These are phyloP conservation scores for Aldabrachelys gigantea DNA, from an alignment of 2,113 vertebrate species.

Conservation along the genomic window DNA sequence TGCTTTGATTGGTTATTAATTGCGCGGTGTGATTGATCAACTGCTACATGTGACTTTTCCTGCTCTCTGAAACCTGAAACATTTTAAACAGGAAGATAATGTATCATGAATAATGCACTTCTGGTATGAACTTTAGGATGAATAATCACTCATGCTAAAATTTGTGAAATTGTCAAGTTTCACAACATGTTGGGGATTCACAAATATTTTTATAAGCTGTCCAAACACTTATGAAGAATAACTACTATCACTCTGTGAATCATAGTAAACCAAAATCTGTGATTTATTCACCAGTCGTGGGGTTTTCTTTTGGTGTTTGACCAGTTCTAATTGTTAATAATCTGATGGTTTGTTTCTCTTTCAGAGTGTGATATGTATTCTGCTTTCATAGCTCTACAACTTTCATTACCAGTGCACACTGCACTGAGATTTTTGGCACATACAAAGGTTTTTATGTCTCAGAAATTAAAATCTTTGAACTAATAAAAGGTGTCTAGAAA, in stretches of 20 bases:
- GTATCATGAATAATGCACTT: neutral
- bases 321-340: neutral
- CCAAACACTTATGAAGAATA: neutral
- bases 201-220: neutral
- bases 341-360: neutral
- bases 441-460: neutral
- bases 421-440: neutral
- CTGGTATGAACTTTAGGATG: rapidly evolving
- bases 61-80: neutral
- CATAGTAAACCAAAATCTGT: rapidly evolving
- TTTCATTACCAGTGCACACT: neutral
- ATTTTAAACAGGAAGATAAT: neutral
- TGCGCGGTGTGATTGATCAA: rapidly evolving
- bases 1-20: neutral
- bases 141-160: neutral
- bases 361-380: neutral
- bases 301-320: neutral
- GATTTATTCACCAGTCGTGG: neutral
- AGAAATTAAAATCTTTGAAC: neutral
- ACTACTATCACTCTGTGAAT: neutral
- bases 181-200: neutral
- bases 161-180: neutral
- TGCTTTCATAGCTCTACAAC: neutral
- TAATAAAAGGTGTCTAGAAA: neutral
- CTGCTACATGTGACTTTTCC: neutral